Percentiles rank a stretch among this genome's conserved stretches.
phyloP scores from a whole-genome alignment of 2,888 invertebrate species.

The Boloria selene region DNA sequence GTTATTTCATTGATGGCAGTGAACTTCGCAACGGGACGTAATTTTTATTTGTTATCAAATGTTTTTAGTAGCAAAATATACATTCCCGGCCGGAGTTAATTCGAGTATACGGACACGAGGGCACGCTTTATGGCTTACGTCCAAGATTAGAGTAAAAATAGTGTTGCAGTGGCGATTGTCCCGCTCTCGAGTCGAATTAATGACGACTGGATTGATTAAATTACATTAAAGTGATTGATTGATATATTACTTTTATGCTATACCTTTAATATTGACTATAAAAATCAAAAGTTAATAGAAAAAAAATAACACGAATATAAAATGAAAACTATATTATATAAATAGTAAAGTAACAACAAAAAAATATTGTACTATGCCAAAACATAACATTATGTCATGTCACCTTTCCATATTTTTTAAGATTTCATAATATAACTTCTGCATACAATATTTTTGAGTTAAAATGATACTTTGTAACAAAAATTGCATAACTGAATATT shows the following conservation, averaged over 20 bases:
- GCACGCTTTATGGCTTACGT: conserved; percentile 78
- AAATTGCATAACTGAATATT: too few relatives aligned
- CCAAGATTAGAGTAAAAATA: conserved; percentile 78
- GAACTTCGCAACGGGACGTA: conserved; percentile 50
- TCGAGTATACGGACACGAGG: conserved; percentile 83
- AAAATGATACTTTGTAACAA: too few relatives aligned
- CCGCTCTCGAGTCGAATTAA: conserved; percentile 60
- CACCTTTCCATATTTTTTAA: too few relatives aligned
- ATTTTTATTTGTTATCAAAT: conserved; percentile 51
- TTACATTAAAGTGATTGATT: conserved; percentile 46
- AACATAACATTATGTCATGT: too few relatives aligned
- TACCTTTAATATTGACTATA: not conserved
- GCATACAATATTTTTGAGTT: too few relatives aligned
- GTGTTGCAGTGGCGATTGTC: conserved; percentile 75
- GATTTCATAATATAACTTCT: too few relatives aligned
- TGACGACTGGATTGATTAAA: conserved; percentile 63
- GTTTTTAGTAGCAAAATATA: conserved; percentile 64
- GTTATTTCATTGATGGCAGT: conserved; percentile 65
- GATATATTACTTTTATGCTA: conserved; percentile 14
- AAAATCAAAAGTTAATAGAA: too few relatives aligned
- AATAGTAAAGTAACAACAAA: too few relatives aligned
- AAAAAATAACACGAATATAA: too few relatives aligned
- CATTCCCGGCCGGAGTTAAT: conserved; percentile 82
- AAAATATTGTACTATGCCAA: too few relatives aligned
- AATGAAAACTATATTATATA: too few relatives aligned